Evolutionary conservation across 2,113 vertebrate genomes (phyloP).

Genomic region (Phainopepla nitens): DNA sequence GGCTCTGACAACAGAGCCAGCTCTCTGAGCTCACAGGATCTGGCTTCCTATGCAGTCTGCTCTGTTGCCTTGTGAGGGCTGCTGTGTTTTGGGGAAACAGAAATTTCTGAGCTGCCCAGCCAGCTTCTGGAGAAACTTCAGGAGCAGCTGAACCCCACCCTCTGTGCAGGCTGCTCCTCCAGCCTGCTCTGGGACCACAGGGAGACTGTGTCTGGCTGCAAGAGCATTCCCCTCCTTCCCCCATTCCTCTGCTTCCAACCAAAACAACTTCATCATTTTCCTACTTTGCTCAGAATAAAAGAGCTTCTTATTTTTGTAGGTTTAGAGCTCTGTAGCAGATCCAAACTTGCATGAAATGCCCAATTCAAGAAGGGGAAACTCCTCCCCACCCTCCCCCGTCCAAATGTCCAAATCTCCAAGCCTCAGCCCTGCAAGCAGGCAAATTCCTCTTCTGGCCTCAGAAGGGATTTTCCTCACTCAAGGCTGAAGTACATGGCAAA

Average conservation of each 20-base stretch:
- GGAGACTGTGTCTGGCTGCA: background rate
- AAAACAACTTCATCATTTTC: background rate
- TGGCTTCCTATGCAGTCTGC: background rate
- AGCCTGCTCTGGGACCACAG: background rate
- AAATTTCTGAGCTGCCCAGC: background rate
- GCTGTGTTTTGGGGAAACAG: background rate
- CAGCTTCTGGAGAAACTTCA: background rate
- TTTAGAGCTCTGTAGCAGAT: background rate
- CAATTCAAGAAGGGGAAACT: constrained; percentile 23
- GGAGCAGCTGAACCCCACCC: background rate
- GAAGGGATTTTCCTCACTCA: background rate
- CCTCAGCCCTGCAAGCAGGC: background rate
- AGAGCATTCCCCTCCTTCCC: background rate
- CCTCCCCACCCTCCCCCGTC: background rate
- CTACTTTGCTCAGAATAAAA: constrained; percentile 11
- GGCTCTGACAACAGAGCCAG: background rate
- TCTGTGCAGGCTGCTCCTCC: background rate
- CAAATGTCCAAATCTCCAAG: background rate
- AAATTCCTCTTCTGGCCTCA: background rate
- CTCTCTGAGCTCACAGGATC: background rate
- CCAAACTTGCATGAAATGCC: constrained; percentile 26
- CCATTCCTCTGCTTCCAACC: background rate
- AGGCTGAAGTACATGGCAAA: background rate
- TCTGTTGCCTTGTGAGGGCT: background rate
- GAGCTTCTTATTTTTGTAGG: constrained; percentile 18